Evolutionary conservation across 2,888 invertebrate genomes (phyloP), one percentile per base, ranked within the genome.

Genomic region (Lasioglossum marginatum): DNA sequence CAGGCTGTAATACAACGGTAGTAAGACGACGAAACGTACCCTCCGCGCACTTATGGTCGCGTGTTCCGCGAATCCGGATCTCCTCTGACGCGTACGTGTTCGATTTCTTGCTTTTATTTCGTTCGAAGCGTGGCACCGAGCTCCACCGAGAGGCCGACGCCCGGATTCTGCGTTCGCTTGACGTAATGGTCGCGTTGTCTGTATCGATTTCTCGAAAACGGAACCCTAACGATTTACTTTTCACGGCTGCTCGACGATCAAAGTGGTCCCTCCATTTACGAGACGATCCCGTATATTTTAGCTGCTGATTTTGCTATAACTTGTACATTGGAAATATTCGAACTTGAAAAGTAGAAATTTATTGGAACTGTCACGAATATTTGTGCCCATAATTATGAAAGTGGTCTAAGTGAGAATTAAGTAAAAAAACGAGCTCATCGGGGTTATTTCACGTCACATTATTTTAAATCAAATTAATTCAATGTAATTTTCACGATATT

Each of bases 51-150:
- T 87, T 79, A 83, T 57, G 83, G 87, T 68, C 52, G 84, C 84
- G 87, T 80, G 83, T 79, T 57, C 57, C 76, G 72, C 75, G 89
- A 76, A 85, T 82, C 87, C 88, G 89, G 88, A 89, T 85, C 85
- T 88, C 86, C 88, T 87, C 88, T 85, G 87, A 78, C 83, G 87
- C 66, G 87, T 80, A 84, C 82, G 82, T 77, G 79, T 80, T 73
- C 80, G 63, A 79, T 87, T 83, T 79, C 70, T 85, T 86, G 79
- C 71, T 81, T 89, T 89, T 87, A 86, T 89, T 87, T 80, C 83
- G 14, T 80, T 76, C 83, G 78, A 82, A 89, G 88, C 84, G 74
- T 89, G 87, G 87, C 86, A 87, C 40, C 70, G 82, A 57, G 57
- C 81, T 60, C 72, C 81, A 43, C 72, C 19, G 60, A n/a, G 60